Conservation (phyloP, 2,888 invertebrate species). For the Gastrophysa polygoni region DNA sequence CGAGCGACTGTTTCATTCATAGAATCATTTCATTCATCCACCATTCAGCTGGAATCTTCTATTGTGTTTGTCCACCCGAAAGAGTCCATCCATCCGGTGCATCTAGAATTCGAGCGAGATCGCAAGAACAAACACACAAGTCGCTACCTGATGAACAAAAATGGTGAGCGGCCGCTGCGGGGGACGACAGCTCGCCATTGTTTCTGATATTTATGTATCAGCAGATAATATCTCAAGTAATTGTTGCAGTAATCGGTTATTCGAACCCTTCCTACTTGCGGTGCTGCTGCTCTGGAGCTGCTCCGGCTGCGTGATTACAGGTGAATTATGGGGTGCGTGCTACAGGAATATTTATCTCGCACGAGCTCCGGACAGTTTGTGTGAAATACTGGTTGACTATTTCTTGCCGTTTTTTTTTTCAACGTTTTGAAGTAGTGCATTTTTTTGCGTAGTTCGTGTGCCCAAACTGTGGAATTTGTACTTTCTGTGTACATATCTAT, state of each 20-base stretch:
- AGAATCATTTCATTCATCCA: conserved; percentile 1
- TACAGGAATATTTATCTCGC: too few relatives aligned
- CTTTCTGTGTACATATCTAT: too few relatives aligned
- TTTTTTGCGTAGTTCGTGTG: too few relatives aligned
- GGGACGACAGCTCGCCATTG: conserved; percentile 44
- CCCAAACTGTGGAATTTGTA: too few relatives aligned
- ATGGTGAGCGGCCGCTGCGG: conserved; percentile 33
- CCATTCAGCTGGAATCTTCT: conserved; percentile 13
- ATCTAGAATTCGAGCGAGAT: background rate
- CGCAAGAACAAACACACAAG: conserved; percentile 19
- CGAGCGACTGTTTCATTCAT: conserved; percentile 10
- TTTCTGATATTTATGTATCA: conserved; percentile 55
- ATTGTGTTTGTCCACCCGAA: conserved; percentile 15
- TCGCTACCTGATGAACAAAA: conserved; percentile 34
- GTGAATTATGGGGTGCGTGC: conserved; percentile 6
- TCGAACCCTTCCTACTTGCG: conserved; percentile 41
- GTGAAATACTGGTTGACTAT: background rate
- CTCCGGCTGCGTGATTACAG: conserved; percentile 9
- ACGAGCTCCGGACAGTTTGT: background rate
- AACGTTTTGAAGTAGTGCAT: too few relatives aligned
- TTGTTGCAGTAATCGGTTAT: conserved; percentile 53
- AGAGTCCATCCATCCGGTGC: conserved; percentile 8
- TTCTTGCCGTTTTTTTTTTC: too few relatives aligned
- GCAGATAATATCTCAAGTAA: conserved; percentile 55
- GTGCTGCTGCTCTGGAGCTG: conserved; percentile 7